These are phyloP conservation scores for Littorina saxatilis DNA, from an alignment of 1,140 invertebrate genomes.

Conservation along the genomic window DNA sequence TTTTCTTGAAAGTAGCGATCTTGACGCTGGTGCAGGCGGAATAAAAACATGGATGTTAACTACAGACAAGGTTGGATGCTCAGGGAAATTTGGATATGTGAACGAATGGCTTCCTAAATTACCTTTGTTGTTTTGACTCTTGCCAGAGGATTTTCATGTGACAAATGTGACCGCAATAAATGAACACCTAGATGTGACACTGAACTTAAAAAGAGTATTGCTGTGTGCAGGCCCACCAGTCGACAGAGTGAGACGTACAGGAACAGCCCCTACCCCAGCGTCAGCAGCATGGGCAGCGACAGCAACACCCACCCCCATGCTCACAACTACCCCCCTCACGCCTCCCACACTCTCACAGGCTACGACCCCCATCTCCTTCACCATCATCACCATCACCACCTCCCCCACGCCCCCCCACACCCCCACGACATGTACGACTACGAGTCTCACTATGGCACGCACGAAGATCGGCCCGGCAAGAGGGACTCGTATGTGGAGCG, in stretches of 20 bases:
- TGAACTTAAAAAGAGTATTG: too few relatives aligned
- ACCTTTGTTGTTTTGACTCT: too few relatives aligned
- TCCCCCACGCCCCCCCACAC: not conserved
- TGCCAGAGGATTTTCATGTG: too few relatives aligned
- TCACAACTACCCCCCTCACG: constrained; percentile 15
- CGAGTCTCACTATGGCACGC: constrained; percentile 5
- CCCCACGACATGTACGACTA: not conserved
- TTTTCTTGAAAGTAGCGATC: too few relatives aligned
- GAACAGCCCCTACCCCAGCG: constrained; percentile 27
- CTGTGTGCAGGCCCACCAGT: constrained; percentile 21
- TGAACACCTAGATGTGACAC: too few relatives aligned
- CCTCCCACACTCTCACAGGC: constrained; percentile 11
- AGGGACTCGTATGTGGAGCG: constrained; percentile 23
- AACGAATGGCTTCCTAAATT: too few relatives aligned
- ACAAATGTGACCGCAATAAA: too few relatives aligned
- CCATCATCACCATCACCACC: constrained; percentile 26
- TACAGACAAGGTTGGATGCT: too few relatives aligned
- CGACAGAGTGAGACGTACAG: constrained; percentile 28
- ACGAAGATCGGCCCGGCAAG: not conserved
- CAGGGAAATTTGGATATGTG: too few relatives aligned
- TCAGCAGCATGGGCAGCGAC: constrained; percentile 29
- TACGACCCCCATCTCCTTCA: constrained; percentile 18
- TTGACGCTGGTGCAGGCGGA: too few relatives aligned
- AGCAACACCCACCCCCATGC: not conserved
- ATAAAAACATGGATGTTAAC: too few relatives aligned